A percentile compares a stretch with the other conserved stretches of the same genome.
These are phyloP conservation scores for Musca domestica DNA, from an alignment of 1,140 invertebrate genomes.

Conservation along the genomic window DNA sequence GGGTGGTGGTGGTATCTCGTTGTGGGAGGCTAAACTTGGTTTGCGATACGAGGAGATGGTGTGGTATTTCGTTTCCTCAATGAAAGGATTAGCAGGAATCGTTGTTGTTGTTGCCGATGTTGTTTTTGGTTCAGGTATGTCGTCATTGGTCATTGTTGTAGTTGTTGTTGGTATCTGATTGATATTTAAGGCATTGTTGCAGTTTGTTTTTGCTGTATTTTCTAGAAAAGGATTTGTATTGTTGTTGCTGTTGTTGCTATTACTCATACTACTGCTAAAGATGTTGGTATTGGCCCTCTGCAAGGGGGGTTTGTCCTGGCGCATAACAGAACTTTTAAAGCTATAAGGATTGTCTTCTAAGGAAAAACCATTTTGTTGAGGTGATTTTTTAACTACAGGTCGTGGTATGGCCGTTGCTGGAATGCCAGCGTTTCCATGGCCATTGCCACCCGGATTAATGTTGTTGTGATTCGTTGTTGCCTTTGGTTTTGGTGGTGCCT, in stretches of 20 bases:
- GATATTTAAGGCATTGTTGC: constrained; percentile 24
- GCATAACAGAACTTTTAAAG: constrained; percentile 1
- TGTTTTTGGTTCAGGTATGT: not conserved
- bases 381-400: constrained; percentile 37
- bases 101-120: constrained; percentile 6
- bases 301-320: not conserved
- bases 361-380: constrained; percentile 11
- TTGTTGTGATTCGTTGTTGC: constrained; percentile 29
- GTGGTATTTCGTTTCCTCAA: not conserved
- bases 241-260: constrained; percentile 28
- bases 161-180: constrained; percentile 10
- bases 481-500: constrained; percentile 52
- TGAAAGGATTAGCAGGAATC: not conserved
- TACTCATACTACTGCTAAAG: constrained; percentile 14
- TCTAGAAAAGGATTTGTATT: constrained; percentile 51
- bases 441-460: constrained; percentile 23
- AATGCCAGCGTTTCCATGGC: too few relatives aligned
- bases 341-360: constrained; percentile 6
- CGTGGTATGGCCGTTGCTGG: constrained; percentile 43
- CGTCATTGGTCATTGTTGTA: not conserved
- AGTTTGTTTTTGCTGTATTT: constrained; percentile 21
- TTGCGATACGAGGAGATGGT: not conserved
- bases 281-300: constrained; percentile 20
- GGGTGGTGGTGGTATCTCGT: not conserved
- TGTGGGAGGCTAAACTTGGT: not conserved